Evolutionary conservation across 2,888 invertebrate genomes (phyloP), one percentile per base, ranked within the genome.

Genomic region (Chalcosyrphus nemorum): DNA sequence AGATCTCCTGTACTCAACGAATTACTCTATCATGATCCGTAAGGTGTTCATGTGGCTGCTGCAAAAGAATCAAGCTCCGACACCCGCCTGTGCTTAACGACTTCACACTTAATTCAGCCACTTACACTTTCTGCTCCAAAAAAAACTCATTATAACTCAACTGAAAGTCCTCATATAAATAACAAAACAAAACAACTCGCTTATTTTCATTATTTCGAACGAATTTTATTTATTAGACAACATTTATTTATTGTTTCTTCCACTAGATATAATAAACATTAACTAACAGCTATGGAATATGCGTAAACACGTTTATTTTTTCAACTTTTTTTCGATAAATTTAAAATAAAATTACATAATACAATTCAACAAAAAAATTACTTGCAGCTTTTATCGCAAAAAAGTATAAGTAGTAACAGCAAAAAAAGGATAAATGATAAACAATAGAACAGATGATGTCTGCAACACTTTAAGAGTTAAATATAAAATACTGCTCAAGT

Each of bases 261-360:
- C 21, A 19, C 59, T 81, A 35, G 7, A 45, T 74, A 21, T 35
- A 54, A 32, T 63, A 68, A 78, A 72, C 82, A 78, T 72, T 63
- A 41, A 77, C 66, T 82, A 77, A 66, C 78, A 74, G 38, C 78
- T 82, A 82, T 78, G 78, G 82, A 82, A 82, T 78, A 82, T 78
- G 38, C 59, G 59, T 43, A 72, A 77, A 81, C 65, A 61, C 38
- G 50, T 71, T 81, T 57, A 61, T 61, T 76, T 59, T n/a, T n/a
- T n/a, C n/a, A n/a, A n/a, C n/a, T n/a, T n/a, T n/a, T n/a, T n/a
- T 54, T 76, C n/a, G 61, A 61, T 52, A 43, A 21, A 72, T 54
- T 32, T 15, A 38, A 41, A 19, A 15, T 66, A 54, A 56, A 61
- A 68, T n/a, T n/a, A n/a, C n/a, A 43, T 17, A 61, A 72, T 27